Conservation (phyloP, 2,113 vertebrate genomes). For the Theropithecus gelada region DNA sequence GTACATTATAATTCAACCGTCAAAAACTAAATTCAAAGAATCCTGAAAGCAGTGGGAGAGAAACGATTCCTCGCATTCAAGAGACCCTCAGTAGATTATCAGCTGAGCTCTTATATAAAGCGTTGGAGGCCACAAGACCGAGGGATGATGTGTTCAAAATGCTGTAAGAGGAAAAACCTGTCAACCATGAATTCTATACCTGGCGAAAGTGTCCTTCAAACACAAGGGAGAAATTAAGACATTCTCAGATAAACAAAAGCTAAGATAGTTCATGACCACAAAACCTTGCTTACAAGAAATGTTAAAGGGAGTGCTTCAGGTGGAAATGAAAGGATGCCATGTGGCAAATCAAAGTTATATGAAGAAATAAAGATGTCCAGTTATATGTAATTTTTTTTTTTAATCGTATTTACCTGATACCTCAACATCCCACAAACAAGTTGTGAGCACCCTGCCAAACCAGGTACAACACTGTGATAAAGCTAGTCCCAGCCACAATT, state of each 20-base stretch:
- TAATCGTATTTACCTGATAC: no score
- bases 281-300: not conserved
- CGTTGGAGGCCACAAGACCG: not conserved
- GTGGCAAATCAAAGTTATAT: no score
- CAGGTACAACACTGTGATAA: no score
- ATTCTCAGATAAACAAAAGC: not conserved
- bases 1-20: not conserved
- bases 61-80: not conserved
- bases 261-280: not conserved
- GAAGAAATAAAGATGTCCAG: no score
- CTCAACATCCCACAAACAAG: no score
- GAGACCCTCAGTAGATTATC: not conserved
- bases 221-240: not conserved
- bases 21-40: not conserved
- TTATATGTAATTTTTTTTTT: no score
- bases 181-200: not conserved
- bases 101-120: not conserved
- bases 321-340: no score
- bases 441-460: no score
- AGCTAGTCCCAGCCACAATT: no score
- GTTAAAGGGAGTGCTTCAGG: no score
- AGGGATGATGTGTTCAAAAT: not conserved
- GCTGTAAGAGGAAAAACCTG: not conserved
- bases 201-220: not conserved
- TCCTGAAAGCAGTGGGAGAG: not conserved